Base-by-base conservation (phyloP, 2,113 vertebrate genomes). In the Lipophrys pholis region DNA sequence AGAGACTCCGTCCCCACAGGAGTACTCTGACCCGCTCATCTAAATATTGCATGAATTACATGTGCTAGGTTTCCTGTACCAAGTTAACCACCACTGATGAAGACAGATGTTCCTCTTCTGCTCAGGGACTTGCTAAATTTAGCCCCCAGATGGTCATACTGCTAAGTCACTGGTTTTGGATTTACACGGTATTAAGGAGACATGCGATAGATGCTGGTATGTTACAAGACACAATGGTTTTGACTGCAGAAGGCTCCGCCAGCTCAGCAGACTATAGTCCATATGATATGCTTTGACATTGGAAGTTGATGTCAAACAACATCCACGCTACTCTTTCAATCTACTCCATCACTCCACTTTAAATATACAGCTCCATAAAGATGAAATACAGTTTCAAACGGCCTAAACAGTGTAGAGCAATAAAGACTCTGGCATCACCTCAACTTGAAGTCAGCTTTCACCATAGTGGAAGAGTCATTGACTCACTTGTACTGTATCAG, bases 21-120 rank as follows among this genome's bases (percentile, higher is more conserved):
- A 89, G 83, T 75, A 78, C 88, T 89, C 74, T 82, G 82, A 86
- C 89, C 84, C 84, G 78, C 77, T 87, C 91, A 89, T 91, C 89
- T 92, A 85, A 93, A 93, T 93, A 90, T 91, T 91, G 84, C 86
- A 93, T 92, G 90, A 88, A 89, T 89, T 91, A 90, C 89, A 90
- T 78, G 86, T 84, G 78, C 82, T 61, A 81, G 67, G 85, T 88
- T 89, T 86, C 87, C 78, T 76, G 82, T 79, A 78, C 52, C 17
- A 11, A 78, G 87, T 90, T 91, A 91, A 88, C 73, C 66, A 76
- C 79, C 21, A 42, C 84, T 89, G 88, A 91, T 91, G 85, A 81
- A 81, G 88, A 87, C 84, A 89, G 81, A 92, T 91, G 90, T 88
- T 90, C 79, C 57, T 80, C 62, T 69, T 53, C 71, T 86, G 81